Evolutionary conservation across 2,797 vertebrate species (phyloP), one percentile per base, ranked within the genome.

Genomic region (Takifugu ocellatus): DNA sequence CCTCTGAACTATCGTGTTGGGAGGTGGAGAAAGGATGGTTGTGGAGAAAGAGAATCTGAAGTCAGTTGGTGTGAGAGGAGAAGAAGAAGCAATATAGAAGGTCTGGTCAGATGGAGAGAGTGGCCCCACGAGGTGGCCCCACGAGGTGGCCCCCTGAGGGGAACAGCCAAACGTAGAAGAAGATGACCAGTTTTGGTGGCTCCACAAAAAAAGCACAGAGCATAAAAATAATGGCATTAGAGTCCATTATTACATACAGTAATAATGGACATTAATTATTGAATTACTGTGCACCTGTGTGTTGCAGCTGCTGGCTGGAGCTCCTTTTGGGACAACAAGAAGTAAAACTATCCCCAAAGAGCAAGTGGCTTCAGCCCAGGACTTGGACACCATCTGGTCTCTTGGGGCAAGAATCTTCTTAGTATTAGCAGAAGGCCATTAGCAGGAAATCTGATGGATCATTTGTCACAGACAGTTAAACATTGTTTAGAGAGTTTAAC

Each of bases 341-440:
- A 96, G 95, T 82, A 99, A 99, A 90, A 94, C 89, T 52, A 96
- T 99, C 57, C 97, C 96, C 43, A 87, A 83, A 52, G 93, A 95
- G 56, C 92, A 92, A 1, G 17, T 93, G 1, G n/a, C 83, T 0
- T 94, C 96, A 0, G 96, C 97, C 29, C 96, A 98, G 36, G 97
- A 98, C 76, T 84, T 99, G 88, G 95, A 98, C 90, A 99, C 97
- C 77, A 94, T 99, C 88, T 99, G 97, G 97, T 99, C 97, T 61
- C 93, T 99, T 0, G 96, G 97, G 94, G 97, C 86, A 91, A 95
- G 94, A 10, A 7, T 79, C 25, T 63, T 24, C 66, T 51, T 61
- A 66, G 31, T 50, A 75, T 53, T 21, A 24, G 69, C 66, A 64
- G 81, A 72, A 73, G 7, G n/a, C 59, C 57, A 55, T 72, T 51